Conservation (phyloP, 2,888 invertebrate species). For the Trichopria drosophilae region DNA sequence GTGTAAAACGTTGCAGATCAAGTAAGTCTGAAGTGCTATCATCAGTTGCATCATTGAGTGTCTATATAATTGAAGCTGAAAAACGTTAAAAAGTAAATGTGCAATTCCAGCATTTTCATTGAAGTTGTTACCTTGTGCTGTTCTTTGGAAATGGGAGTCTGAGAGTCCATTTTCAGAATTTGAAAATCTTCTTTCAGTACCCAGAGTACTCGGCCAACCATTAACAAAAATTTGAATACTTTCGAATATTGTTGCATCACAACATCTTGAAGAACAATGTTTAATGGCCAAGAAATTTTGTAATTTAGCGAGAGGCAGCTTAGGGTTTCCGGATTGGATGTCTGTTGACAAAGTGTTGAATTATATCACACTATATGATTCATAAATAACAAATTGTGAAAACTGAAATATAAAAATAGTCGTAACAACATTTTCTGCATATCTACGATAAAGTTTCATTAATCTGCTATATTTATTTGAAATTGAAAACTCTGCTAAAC, state of each 20-base stretch:
- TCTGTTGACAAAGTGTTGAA: too few species aligned
- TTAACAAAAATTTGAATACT: constrained; percentile 76
- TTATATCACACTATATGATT: too few species aligned
- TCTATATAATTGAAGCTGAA: constrained; percentile 67
- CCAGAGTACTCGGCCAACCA: constrained; percentile 77
- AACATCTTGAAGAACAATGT: constrained; percentile 74
- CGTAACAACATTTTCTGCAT: too few species aligned
- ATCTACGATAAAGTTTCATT: too few species aligned
- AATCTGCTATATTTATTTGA: too few species aligned
- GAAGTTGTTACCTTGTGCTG: constrained; percentile 65
- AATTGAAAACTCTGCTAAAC: too few species aligned
- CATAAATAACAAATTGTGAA: too few species aligned
- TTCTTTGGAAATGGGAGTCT: constrained; percentile 63
- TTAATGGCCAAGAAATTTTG: constrained; percentile 75
- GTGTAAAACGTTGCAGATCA: constrained; percentile 75
- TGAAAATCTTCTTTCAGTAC: constrained; percentile 72
- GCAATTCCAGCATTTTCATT: too few species aligned
- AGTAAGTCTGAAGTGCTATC: constrained; percentile 74
- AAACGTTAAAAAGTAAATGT: too few species aligned
- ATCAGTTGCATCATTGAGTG: constrained; percentile 78
- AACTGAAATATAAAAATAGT: too few species aligned
- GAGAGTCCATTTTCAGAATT: constrained; percentile 66
- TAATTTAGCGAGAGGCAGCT: constrained; percentile 72
- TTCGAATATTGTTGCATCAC: constrained; percentile 71
- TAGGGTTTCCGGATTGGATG: constrained; percentile 65